Evolutionary conservation across 2,113 vertebrate species (phyloP).

Genomic region (Chaetura pelagica): DNA sequence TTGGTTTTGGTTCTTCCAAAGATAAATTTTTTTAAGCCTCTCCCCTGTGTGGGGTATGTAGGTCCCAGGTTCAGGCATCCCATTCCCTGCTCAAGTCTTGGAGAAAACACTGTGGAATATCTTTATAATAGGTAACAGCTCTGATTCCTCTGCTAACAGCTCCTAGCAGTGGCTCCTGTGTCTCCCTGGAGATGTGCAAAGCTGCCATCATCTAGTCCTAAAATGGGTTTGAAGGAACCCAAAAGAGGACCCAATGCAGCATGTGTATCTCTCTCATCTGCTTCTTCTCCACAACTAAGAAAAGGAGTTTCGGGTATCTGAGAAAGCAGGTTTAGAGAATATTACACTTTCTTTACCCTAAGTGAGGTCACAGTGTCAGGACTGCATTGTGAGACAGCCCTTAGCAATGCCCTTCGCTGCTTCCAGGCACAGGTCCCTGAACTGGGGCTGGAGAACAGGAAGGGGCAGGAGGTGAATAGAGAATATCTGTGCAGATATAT

Average conservation of each 20-base stretch:
- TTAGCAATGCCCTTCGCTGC: neutral
- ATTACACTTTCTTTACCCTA: neutral
- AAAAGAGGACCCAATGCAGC: neutral
- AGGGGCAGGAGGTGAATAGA: neutral
- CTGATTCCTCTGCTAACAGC: neutral
- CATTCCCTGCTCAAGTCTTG: neutral
- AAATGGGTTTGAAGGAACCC: neutral
- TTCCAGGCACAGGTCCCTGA: neutral
- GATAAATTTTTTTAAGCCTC: neutral
- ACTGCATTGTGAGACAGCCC: neutral
- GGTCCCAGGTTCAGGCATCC: neutral
- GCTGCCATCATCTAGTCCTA: neutral
- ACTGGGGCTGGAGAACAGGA: neutral
- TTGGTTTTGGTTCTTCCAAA: conserved; percentile 7
- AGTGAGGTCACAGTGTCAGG: neutral
- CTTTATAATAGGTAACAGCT: neutral
- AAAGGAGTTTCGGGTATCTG: neutral
- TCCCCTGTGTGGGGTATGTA: neutral
- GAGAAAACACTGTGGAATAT: neutral
- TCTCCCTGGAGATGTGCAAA: neutral
- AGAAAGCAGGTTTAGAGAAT: neutral
- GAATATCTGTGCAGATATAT: neutral
- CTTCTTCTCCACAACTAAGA: neutral
- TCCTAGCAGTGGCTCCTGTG: neutral
- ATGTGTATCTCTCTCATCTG: neutral